Base-by-base conservation (phyloP, 2,113 vertebrate species). In the Solea solea region DNA sequence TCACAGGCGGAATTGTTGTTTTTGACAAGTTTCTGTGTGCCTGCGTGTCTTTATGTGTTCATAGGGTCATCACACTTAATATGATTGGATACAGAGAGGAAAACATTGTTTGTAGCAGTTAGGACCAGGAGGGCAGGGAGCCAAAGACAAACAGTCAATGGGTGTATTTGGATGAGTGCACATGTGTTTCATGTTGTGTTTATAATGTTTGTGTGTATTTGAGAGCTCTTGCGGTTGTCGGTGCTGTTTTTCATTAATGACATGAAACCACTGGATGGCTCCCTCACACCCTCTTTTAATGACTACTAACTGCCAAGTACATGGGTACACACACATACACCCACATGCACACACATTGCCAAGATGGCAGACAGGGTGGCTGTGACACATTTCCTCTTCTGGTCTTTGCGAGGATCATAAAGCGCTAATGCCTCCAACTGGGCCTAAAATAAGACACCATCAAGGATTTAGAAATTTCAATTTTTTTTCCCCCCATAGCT, bases 281-380 rank as follows among this genome's bases (percentile, higher is more conserved):
- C 72, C 72, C 79, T 90, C 68, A 90, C 80, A 74, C 88, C 89
- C 82, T 78, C 72, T 92, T 92, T 91, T 92, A 91, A 93, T 92
- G 84, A 91, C 51, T 84, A 72, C 59, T 68, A 61, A 85, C 68
- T 91, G 90, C 89, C 91, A 91, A 91, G 78, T 84, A 63, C 27
- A 56, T 55, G 64, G 34, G 51, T 25, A 64, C 57, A 63, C 69
- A 58, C 58, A 53, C 57, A 69, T 7, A 16, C 53, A 51, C 54
- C 51, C 51, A 49, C 50, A 55, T 45, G 56, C 15, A 54, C 61
- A 76, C 52, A 51, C 61, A 64, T 41, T 80, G 82, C 81, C 90
- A 91, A 87, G 64, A 89, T 87, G 89, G 85, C 88, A 86, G 71
- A 78, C 62, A 53, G 44, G 48, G 68, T 71, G 83, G 51, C 61